Conservation (phyloP, 2,113 vertebrate genomes). For the Globicephala melas region DNA sequence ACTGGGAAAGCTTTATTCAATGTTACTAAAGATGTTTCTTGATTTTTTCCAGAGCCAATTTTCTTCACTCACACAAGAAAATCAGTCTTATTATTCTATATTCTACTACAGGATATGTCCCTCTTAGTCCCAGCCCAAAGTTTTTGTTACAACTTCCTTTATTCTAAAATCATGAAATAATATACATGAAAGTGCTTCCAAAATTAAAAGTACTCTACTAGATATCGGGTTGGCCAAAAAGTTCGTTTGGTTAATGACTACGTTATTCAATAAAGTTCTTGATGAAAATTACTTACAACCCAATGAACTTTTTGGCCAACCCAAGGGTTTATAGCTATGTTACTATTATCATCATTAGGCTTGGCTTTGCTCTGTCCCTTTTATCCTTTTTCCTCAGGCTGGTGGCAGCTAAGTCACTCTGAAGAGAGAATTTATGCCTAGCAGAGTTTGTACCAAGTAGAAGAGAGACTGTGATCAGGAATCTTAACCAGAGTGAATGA, state of each 20-base stretch:
- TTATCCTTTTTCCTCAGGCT: neutral
- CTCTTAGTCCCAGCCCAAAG: neutral
- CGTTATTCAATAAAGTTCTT: too few relatives aligned
- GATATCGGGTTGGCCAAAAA: neutral
- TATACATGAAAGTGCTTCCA: neutral
- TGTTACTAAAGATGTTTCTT: constrained; percentile 1
- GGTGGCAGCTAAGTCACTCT: neutral
- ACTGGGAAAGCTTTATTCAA: neutral
- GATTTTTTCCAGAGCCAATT: neutral
- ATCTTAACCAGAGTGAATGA: neutral
- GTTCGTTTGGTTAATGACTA: too few relatives aligned
- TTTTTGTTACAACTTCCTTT: neutral
- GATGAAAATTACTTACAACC: too few relatives aligned
- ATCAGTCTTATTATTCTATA: neutral
- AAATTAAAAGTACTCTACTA: neutral
- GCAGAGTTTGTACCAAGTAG: neutral
- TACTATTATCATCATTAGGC: neutral
- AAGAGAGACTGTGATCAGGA: neutral
- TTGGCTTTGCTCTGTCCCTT: neutral
- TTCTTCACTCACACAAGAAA: constrained; percentile 9
- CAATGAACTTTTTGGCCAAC: too few relatives aligned
- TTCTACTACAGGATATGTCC: neutral
- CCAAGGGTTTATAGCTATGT: neutral
- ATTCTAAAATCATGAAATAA: neutral
- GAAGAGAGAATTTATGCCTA: neutral